Evolutionary conservation across 2,888 invertebrate genomes (phyloP).

Genomic region (Priocnemis perturbator): DNA sequence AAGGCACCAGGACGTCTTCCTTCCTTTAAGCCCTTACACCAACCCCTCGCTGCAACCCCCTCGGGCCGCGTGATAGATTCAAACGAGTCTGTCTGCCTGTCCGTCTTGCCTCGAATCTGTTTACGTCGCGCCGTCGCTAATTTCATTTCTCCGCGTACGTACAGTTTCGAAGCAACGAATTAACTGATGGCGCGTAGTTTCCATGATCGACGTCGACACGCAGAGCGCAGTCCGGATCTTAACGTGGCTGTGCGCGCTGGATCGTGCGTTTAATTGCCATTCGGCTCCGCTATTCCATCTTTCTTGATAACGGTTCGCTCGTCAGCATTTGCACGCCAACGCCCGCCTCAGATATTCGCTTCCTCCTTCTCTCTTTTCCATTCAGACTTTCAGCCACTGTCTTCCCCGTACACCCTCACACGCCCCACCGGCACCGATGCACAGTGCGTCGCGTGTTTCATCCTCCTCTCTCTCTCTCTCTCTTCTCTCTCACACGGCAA

Average conservation of each 20-base stretch:
- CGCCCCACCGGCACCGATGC: not conserved
- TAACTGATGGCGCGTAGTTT: conserved; percentile 27
- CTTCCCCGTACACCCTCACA: not conserved
- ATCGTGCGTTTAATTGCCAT: conserved; percentile 49
- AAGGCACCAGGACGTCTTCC: too few species aligned
- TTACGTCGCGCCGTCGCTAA: conserved; percentile 6
- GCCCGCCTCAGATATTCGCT: conserved; percentile 7
- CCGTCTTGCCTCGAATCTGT: conserved; percentile 4
- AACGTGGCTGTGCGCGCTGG: conserved; percentile 13
- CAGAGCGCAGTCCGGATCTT: conserved; percentile 20
- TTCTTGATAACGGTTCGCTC: conserved; percentile 38
- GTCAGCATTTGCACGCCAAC: conserved; percentile 34
- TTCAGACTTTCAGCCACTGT: conserved; percentile 3
- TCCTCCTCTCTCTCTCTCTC: not conserved
- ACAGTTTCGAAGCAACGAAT: conserved; percentile 15
- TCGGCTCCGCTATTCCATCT: conserved; percentile 34
- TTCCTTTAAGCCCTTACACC: too few species aligned
- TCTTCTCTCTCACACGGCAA: not conserved
- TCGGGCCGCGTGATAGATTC: not conserved
- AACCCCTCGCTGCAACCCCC: too few species aligned
- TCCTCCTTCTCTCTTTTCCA: conserved; percentile 6
- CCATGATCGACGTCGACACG: conserved; percentile 41
- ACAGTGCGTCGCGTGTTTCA: not conserved
- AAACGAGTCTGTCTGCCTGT: conserved; percentile 5
- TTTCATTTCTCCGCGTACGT: conserved; percentile 12